Evolutionary conservation across 2,888 invertebrate genomes (phyloP).

Genomic region (Cantharis rustica): DNA sequence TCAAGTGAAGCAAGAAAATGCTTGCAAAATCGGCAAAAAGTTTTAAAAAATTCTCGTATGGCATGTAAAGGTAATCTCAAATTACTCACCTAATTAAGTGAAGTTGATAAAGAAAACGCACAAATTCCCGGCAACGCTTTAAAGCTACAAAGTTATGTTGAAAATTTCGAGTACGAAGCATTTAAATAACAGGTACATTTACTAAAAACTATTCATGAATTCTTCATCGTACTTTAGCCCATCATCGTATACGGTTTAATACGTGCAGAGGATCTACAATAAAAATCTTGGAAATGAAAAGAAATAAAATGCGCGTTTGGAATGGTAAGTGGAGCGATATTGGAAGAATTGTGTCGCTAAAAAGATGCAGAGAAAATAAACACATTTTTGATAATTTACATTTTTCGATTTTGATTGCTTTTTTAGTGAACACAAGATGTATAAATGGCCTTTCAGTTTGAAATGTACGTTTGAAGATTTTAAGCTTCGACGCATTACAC

Average conservation of each 20-base stretch:
- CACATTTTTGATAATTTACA: neutral
- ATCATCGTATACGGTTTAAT: conserved; percentile 35
- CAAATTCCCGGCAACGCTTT: conserved; percentile 7
- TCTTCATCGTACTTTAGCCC: conserved; percentile 25
- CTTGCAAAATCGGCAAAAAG: neutral
- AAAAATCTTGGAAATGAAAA: conserved; percentile 31
- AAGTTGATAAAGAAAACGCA: conserved; percentile 7
- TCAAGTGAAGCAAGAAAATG: neutral
- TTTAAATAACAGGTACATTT: conserved; percentile 11
- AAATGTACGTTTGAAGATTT: conserved; percentile 10
- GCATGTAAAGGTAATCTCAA: neutral
- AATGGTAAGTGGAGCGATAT: conserved; percentile 34
- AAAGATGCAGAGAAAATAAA: conserved; percentile 2
- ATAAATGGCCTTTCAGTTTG: conserved; percentile 3
- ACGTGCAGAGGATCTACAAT: conserved; percentile 35
- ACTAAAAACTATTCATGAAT: conserved; percentile 29
- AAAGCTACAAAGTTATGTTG: conserved; percentile 7
- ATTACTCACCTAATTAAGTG: neutral
- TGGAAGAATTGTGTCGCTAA: conserved; percentile 22
- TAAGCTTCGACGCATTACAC: conserved; percentile 4
- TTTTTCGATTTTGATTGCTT: neutral
- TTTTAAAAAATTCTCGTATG: neutral
- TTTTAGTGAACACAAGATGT: neutral
- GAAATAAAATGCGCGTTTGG: conserved; percentile 31
- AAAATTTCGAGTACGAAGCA: conserved; percentile 9